Base-by-base conservation (phyloP, 2,113 vertebrate genomes). In the Laticauda colubrina region DNA sequence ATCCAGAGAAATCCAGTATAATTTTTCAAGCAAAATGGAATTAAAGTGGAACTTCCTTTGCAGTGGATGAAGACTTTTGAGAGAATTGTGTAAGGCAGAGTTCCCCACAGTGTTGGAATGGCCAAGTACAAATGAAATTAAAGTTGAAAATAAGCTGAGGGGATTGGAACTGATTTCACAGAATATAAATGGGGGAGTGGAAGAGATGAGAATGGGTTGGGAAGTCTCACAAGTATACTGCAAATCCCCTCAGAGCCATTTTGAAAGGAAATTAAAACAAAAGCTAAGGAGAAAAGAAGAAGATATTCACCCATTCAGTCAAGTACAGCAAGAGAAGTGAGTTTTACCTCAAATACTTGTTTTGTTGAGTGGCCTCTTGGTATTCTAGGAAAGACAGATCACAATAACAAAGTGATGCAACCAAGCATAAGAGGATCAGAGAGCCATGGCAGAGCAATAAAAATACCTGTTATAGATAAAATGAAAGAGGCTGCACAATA, bases 371-470 rank as follows among this genome's bases (percentile, higher is more conserved):
- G 26, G 45, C 24, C 59, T 69, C 61, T 90, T 2, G 21, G 51
- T 59, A 94, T 93, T 92, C 93, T 0, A 53, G 93, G 20, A 61
- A 61, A 94, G 87, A 93, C 95, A 87, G 89, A 87, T 89, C 89
- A 10, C 59, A 81, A 93, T 89, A 94, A 96, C 91, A 94, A 95
- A 95, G 88, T 90, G 94, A 91, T 75, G 93, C 93, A 88, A 81
- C 93, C 93, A 94, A 94, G 93, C 94, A 94, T 93, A 15, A 91
- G 91, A 91, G 92, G 89, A 93, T 95, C 95, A 95, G 96, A 23
- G 91, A 95, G 34, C 18, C 93, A 95, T 89, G 59, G 85, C 75
- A 14, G 20, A 75, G 75, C 95, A 89, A 96, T 94, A 96, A 97
- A 81, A 96, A 88, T 85, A 95, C 2, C 94, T 86, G 87, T 91